Evolutionary conservation across 2,797 vertebrate species (phyloP).

Genomic region (Spheniscus humboldti): DNA sequence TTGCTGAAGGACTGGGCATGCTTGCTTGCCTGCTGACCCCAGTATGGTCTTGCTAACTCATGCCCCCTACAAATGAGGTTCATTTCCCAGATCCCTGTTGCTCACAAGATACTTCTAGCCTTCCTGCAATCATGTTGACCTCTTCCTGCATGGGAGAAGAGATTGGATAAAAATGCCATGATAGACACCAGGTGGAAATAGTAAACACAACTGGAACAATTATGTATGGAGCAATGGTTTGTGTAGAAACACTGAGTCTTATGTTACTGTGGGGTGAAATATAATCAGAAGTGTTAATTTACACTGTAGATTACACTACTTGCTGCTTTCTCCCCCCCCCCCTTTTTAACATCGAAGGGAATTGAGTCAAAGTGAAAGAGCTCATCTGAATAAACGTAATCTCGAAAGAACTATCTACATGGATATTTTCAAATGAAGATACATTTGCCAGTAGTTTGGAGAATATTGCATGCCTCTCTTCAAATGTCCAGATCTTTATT

Average conservation of each 20-base stretch:
- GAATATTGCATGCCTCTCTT: neutral
- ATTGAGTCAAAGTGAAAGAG: neutral
- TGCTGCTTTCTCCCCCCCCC: neutral
- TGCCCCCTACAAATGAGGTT: neutral
- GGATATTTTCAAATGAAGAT: neutral
- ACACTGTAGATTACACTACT: neutral
- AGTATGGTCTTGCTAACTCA: neutral
- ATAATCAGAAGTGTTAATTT: neutral
- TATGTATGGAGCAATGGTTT: neutral
- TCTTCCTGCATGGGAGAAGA: neutral
- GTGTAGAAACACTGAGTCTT: neutral
- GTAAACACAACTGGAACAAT: neutral
- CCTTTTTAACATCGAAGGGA: neutral
- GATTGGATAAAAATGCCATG: neutral
- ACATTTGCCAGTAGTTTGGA: neutral
- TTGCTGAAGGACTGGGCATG: neutral
- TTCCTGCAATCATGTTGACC: neutral
- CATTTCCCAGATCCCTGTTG: neutral
- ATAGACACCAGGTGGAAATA: neutral
- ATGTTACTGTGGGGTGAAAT: neutral
- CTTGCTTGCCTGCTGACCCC: neutral
- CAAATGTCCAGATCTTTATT: neutral
- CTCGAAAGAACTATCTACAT: neutral
- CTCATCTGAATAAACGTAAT: neutral
- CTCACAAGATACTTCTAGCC: neutral